Evolutionary conservation across 2,113 vertebrate species (phyloP).

Genomic region (Campylomormyrus tamandua): DNA sequence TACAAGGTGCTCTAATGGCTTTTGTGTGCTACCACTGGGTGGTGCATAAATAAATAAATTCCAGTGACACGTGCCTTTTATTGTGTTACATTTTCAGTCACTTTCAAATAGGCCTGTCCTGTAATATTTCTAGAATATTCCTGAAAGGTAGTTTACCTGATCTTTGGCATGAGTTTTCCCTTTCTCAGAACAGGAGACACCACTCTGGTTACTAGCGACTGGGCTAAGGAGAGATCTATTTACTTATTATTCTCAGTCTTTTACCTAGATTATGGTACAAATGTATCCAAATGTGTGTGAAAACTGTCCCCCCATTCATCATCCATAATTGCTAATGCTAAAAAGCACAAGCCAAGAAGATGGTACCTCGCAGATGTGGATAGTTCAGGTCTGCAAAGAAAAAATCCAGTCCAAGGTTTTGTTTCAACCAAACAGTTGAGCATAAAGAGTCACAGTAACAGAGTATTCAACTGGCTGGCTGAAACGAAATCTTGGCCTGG

Average conservation of each 20-base stretch:
- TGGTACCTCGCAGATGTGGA: not conserved
- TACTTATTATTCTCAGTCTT: not conserved
- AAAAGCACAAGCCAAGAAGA: not conserved
- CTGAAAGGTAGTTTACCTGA: slow-evolving; percentile 44
- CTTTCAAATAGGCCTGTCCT: not conserved
- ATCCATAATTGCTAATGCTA: not conserved
- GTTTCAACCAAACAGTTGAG: not conserved
- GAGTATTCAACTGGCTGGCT: not conserved
- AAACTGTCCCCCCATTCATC: not conserved
- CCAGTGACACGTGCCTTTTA: not conserved
- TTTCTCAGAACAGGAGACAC: slow-evolving; percentile 39
- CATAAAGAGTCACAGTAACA: not conserved
- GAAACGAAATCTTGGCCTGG: not conserved
- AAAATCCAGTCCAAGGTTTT: not conserved
- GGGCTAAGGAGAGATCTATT: slow-evolving; percentile 38
- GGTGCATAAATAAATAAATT: not conserved
- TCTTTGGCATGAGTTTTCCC: slow-evolving; percentile 31
- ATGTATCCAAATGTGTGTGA: not conserved
- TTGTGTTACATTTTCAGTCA: not conserved
- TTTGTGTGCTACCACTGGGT: not conserved
- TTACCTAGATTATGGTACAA: not conserved
- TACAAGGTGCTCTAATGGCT: not conserved
- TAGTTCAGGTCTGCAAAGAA: not conserved
- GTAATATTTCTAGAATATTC: not conserved
- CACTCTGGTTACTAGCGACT: slow-evolving; percentile 40